Conservation (phyloP, 1,140 invertebrate species). For the Whitmania pigra region DNA sequence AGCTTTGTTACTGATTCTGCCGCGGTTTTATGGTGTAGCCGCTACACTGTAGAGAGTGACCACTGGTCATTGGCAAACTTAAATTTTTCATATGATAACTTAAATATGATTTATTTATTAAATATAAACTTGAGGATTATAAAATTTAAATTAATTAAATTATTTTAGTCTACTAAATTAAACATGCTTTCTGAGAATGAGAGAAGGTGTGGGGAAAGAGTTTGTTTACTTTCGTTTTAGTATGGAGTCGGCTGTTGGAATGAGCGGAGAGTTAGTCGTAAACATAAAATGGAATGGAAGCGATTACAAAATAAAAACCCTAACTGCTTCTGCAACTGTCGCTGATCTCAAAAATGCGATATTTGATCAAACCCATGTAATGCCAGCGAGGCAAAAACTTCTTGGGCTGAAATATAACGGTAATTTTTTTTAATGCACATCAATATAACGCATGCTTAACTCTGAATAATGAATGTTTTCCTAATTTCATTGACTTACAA, state of each 20-base stretch:
- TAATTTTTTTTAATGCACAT: constrained; percentile 33
- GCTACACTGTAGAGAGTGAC: too few relatives aligned
- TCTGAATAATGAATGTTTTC: background rate
- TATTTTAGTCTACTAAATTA: too few relatives aligned
- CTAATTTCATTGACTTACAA: constrained; percentile 11
- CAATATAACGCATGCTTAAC: background rate
- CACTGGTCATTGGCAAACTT: too few relatives aligned
- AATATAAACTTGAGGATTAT: too few relatives aligned
- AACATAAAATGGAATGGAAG: constrained; percentile 77
- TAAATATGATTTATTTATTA: too few relatives aligned
- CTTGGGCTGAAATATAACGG: constrained; percentile 83
- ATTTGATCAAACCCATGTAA: constrained; percentile 65
- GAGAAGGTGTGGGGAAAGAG: too few relatives aligned
- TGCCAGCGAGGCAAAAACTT: constrained; percentile 77
- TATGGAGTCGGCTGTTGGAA: background rate
- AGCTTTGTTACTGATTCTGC: too few relatives aligned
- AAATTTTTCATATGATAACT: too few relatives aligned
- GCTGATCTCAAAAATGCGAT: constrained; percentile 57
- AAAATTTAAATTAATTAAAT: too few relatives aligned
- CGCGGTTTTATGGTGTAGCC: too few relatives aligned
- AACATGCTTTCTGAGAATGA: too few relatives aligned
- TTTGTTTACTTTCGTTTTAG: constrained; percentile 4
- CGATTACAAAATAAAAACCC: constrained; percentile 60
- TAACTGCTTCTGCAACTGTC: constrained; percentile 44
- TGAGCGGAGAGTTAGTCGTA: constrained; percentile 12